Percentiles rank a stretch among this genome's conserved stretches.
Conservation (phyloP, 2,113 vertebrate genomes). For the Cyanoramphus novaezelandiae region DNA sequence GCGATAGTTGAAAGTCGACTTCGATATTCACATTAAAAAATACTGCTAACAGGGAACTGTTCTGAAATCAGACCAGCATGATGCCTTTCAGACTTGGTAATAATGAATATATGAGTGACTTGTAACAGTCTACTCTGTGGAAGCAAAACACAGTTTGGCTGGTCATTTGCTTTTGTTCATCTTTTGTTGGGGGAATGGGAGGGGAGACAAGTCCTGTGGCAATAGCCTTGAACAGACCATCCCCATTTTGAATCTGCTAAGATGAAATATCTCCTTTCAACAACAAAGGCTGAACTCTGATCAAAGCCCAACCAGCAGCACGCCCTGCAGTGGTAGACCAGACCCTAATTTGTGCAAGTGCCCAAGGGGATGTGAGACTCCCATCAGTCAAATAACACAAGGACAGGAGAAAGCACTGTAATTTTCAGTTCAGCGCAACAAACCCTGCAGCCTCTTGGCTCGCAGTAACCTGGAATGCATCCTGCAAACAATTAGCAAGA, state of each 20-base stretch:
- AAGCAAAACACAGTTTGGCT: constrained; percentile 44
- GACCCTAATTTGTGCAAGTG: neutral
- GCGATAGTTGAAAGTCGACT: neutral
- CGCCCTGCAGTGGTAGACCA: neutral
- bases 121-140: neutral
- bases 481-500: constrained; percentile 49
- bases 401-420: constrained; percentile 3
- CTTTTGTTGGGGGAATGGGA: neutral
- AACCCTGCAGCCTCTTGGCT: constrained; percentile 40
- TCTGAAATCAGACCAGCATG: constrained; percentile 34
- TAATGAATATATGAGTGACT: constrained; percentile 11
- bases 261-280: constrained; percentile 64
- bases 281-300: constrained; percentile 56
- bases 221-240: constrained; percentile 17
- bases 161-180: constrained; percentile 28
- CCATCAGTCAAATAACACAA: constrained; percentile 34
- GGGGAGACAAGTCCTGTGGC: constrained; percentile 38
- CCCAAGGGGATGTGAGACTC: neutral
- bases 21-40: constrained; percentile 37
- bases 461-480: constrained; percentile 34
- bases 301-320: constrained; percentile 56
- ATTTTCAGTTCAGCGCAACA: constrained; percentile 34
- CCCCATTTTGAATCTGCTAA: constrained; percentile 32
- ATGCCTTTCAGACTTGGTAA: constrained; percentile 8
- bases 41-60: constrained; percentile 1